Evolutionary conservation across 2,888 invertebrate genomes (phyloP).

Genomic region (Leptopilina myrica): DNA sequence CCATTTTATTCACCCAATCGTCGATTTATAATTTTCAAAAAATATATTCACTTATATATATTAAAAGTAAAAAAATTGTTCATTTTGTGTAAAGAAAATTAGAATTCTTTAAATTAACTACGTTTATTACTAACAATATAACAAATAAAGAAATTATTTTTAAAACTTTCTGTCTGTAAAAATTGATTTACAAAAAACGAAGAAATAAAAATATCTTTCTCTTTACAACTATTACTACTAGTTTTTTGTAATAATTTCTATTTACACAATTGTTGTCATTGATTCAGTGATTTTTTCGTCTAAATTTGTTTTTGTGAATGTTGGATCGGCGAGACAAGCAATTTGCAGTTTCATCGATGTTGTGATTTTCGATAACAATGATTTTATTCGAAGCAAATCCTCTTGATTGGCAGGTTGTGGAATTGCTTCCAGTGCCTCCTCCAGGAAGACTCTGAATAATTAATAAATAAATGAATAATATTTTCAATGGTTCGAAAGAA

Average conservation of each 20-base stretch:
- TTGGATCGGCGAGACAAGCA: conserved; percentile 66
- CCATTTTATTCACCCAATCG: conserved; percentile 9
- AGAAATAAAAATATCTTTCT: too few species aligned
- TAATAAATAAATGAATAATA: neutral
- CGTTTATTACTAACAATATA: too few species aligned
- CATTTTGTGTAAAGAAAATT: too few species aligned
- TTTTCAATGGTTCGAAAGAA: too few species aligned
- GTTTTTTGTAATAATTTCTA: neutral
- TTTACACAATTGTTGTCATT: conserved; percentile 1
- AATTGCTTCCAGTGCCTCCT: conserved; percentile 88
- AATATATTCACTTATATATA: too few species aligned
- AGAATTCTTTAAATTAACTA: too few species aligned
- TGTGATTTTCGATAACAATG: conserved; percentile 69
- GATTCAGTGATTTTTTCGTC: neutral
- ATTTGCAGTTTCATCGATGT: conserved; percentile 72
- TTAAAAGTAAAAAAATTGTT: too few species aligned
- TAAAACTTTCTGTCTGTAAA: too few species aligned
- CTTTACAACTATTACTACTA: too few species aligned
- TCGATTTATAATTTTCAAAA: too few species aligned
- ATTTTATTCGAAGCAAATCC: conserved; percentile 74
- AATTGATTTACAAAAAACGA: too few species aligned
- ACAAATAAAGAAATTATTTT: too few species aligned
- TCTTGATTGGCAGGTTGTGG: conserved; percentile 83
- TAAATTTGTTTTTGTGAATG: conserved; percentile 27
- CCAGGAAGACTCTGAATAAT: conserved; percentile 81